phyloP scores from a whole-genome alignment of 53 echinoderm and acorn worm species.

The Mesocentrotus franciscanus region DNA sequence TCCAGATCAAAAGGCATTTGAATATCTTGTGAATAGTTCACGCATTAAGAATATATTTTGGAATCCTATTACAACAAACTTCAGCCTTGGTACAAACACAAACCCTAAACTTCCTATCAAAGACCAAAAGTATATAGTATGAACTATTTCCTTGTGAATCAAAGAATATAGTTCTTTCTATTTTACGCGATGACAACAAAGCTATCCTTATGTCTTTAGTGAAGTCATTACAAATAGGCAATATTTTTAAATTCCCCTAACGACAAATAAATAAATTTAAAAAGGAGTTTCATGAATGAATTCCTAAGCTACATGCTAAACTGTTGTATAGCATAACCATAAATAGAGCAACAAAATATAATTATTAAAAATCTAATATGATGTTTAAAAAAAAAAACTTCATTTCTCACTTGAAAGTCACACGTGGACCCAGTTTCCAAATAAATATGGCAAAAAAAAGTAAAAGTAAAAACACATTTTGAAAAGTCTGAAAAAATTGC shows the following conservation, averaged over 20 bases:
- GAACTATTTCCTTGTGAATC: background rate
- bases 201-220: background rate
- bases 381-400: background rate
- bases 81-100: constrained; percentile 26
- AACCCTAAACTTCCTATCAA: background rate
- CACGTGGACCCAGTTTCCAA: background rate
- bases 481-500: background rate
- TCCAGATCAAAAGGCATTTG: background rate
- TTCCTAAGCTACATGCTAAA: background rate
- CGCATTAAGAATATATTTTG: background rate
- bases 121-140: background rate
- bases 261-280: background rate
- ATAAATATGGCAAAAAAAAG: constrained; percentile 4
- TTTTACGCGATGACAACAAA: background rate
- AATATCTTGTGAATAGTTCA: background rate
- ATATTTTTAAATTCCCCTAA: background rate
- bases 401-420: background rate
- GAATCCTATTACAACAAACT: background rate
- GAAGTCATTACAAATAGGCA: background rate
- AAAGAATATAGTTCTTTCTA: background rate
- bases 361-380: background rate
- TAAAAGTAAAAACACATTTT: background rate
- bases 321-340: background rate
- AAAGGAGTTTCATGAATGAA: background rate
- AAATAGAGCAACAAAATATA: constrained; percentile 12